A percentile compares a stretch with the other conserved stretches of the same genome.
phyloP scores from a whole-genome alignment of 2,888 invertebrate genomes.

The Meganola albula region DNA sequence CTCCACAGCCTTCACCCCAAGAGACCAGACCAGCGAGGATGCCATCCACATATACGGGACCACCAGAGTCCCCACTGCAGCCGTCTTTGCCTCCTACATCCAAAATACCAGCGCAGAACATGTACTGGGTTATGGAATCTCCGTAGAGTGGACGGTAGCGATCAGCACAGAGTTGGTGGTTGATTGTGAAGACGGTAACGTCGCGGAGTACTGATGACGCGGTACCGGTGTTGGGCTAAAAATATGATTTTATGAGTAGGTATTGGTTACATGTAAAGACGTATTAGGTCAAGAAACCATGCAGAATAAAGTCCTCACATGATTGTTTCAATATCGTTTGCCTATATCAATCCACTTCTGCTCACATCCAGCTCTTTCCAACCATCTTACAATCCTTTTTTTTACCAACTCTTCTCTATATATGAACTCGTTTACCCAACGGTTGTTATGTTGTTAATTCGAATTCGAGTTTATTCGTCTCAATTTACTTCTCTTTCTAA shows the following conservation, averaged over 20 bases:
- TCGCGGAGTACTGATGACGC: slow-evolving; percentile 13
- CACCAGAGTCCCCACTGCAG: slow-evolving; percentile 69
- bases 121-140: slow-evolving; percentile 36
- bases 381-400: too few species aligned
- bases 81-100: slow-evolving; percentile 43
- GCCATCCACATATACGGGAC: slow-evolving; percentile 57
- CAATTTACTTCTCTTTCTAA: too few species aligned
- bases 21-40: slow-evolving; percentile 63
- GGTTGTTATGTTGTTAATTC: too few species aligned
- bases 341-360: too few species aligned
- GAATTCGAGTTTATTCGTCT: too few species aligned
- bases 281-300: too few species aligned
- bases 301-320: too few species aligned
- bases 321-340: too few species aligned
- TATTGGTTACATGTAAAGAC: too few species aligned
- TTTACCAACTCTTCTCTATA: too few species aligned
- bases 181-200: slow-evolving; percentile 14
- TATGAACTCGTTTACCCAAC: too few species aligned
- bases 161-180: slow-evolving; percentile 8
- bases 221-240: slow-evolving; percentile 1
- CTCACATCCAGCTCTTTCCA: too few species aligned
- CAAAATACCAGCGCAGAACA: slow-evolving; percentile 53
- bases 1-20: slow-evolving; percentile 68
- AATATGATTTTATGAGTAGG: not conserved
- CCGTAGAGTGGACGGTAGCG: slow-evolving; percentile 15